These are phyloP conservation scores for Montipora sp. DNA, from an alignment of 64 coral and sea anemone genomes.

Conservation along the genomic window DNA sequence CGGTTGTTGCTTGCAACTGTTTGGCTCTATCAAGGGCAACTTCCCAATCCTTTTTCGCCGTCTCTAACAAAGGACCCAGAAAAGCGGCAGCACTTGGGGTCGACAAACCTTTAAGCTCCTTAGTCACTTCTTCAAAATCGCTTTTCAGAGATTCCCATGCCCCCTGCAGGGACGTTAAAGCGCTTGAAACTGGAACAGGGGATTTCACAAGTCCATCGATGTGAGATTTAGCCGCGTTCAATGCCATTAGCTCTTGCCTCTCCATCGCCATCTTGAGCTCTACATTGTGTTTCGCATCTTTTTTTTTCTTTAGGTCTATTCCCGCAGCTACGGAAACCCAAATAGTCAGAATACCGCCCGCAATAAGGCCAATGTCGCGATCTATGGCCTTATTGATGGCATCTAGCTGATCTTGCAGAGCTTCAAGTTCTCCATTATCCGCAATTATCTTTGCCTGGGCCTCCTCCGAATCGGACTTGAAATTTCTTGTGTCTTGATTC, in stretches of 20 bases:
- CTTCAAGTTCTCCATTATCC: conserved; percentile 45
- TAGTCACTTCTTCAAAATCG: too few species aligned
- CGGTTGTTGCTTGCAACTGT: too few species aligned
- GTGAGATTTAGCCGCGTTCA: conserved; percentile 34
- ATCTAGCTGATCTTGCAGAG: conserved; percentile 52
- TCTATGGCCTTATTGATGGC: conserved; percentile 73
- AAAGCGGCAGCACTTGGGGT: too few species aligned
- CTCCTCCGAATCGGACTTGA: conserved; percentile 59
- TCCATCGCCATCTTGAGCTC: conserved; percentile 61
- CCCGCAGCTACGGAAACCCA: conserved; percentile 63
- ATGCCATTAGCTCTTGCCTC: conserved; percentile 60
- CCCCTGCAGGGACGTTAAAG: too few species aligned
- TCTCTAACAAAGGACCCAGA: too few species aligned
- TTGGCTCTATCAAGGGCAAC: too few species aligned
- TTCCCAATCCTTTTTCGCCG: too few species aligned
- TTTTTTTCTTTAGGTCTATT: conserved; percentile 72
- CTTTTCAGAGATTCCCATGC: too few species aligned
- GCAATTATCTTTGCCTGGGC: conserved; percentile 59
- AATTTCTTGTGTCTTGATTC: conserved; percentile 57
- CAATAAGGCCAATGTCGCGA: conserved; percentile 66
- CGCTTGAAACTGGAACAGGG: too few species aligned
- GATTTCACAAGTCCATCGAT: too few species aligned
- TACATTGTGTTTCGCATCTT: conserved; percentile 59
- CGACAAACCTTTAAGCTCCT: too few species aligned
- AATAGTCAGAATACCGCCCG: conserved; percentile 48